Base-by-base conservation (phyloP, 92 coral and sea anemone genomes). In the Epizoanthus scotinus region DNA sequence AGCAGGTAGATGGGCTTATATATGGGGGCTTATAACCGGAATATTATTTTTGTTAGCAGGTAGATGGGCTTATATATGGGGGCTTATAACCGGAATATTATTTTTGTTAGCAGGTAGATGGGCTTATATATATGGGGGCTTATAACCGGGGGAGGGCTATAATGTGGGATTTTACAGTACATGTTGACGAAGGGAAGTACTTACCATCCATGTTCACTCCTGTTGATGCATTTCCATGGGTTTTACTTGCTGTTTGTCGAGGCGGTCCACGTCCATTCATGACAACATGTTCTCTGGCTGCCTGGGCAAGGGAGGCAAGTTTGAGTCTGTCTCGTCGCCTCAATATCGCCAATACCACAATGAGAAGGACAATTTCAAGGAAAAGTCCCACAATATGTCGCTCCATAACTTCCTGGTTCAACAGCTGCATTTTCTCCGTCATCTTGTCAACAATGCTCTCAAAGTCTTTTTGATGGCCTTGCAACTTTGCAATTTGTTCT, bases 351-450 rank as follows among this genome's bases (percentile, higher is more conserved):
- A 93, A 82, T 25, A 94, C 75, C 13, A 92, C 40, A 67, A 92
- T 62, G 67, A 94, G 84, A 49, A 92, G 70, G 53, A 88, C 66
- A 12, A 94, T 79, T 67, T 94, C 97, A 2, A 94, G 84, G 67
- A 90, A 92, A 61, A 94, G 88, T 59, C 98, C 98, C 47, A 94
- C 86, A 17, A 94, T 88, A 52, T 94, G 98, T 15, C 98, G 92
- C 83, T 94, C 98, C 86, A 94, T 89, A 6, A 94, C 98, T 88
- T 91, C 79, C 66, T 73, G 31, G 21, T 73, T 73, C 28, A 73
- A 73, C 38, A 63, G 70, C 10, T 73, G 79, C 67, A 73, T 73
- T 31, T 73, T 57, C 65, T 57, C 79, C 5, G 63, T 15, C 79
- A 73, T 56, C 24, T 29, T 56, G 29, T 56, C 55, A 56, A 57